Conservation (phyloP, 2,888 invertebrate species). For the Linnaemya vulpina region DNA sequence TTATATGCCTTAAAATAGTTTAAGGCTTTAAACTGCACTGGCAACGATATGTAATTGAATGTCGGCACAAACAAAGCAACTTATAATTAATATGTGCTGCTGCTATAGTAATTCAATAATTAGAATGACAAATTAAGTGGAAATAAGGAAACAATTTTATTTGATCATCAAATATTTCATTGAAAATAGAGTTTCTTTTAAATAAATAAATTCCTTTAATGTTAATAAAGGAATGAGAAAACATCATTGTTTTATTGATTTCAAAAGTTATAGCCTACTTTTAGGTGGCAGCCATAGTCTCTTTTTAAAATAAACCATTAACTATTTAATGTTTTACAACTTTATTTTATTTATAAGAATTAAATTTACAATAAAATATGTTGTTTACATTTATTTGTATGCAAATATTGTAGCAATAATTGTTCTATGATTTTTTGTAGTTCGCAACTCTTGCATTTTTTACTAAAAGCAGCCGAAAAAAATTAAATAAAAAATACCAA, state of each 20-base stretch:
- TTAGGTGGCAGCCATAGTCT: neutral
- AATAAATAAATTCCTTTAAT: too few species aligned
- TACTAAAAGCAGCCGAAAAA: neutral
- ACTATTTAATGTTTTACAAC: neutral
- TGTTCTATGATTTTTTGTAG: neutral
- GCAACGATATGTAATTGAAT: constrained; percentile 2
- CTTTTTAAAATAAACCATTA: neutral
- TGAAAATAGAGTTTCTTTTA: too few species aligned
- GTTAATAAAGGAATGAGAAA: too few species aligned
- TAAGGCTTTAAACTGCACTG: constrained; percentile 18
- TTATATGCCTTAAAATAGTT: neutral
- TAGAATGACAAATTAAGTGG: neutral
- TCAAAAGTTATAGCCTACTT: neutral
- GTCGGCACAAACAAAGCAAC: neutral
- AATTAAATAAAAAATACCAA: neutral
- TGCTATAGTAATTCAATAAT: constrained; percentile 4
- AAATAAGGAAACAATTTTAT: neutral
- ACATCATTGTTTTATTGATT: too few species aligned
- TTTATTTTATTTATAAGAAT: neutral
- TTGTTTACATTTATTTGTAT: neutral
- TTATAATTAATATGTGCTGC: constrained; percentile 8
- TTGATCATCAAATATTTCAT: neutral
- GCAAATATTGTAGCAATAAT: constrained; percentile 13
- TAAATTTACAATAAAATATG: constrained; percentile 11
- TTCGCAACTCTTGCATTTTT: neutral